Percentiles rank a stretch among this genome's conserved stretches.
Conservation (phyloP, 2,113 vertebrate genomes). For the Cromileptes altivelis region DNA sequence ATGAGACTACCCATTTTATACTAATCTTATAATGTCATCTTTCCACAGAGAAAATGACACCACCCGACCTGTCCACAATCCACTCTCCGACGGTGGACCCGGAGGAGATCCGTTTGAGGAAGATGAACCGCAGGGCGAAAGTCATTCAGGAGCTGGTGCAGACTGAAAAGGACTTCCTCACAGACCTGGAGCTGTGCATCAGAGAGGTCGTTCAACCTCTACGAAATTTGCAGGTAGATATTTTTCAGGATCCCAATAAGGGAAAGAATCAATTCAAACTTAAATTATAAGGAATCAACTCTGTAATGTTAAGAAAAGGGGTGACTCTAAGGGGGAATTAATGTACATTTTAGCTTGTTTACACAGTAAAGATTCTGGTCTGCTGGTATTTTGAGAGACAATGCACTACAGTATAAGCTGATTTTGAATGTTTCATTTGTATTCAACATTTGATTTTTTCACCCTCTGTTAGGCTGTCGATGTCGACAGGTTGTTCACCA, state of each 20-base stretch:
- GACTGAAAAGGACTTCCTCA: slow-evolving; percentile 93
- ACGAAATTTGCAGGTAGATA: slow-evolving; percentile 88
- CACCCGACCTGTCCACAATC: slow-evolving; percentile 72
- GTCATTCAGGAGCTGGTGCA: slow-evolving; percentile 93
- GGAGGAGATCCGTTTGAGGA: slow-evolving; percentile 84
- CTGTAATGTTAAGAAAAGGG: neutral
- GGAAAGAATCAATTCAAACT: too few species aligned
- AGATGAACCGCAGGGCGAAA: slow-evolving; percentile 92
- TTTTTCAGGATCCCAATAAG: neutral
- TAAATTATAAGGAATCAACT: neutral
- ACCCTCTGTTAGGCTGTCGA: slow-evolving; percentile 88
- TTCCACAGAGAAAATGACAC: slow-evolving; percentile 92
- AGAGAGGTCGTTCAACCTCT: slow-evolving; percentile 92
- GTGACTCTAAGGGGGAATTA: too few species aligned
- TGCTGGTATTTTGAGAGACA: neutral
- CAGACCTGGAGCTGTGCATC: slow-evolving; percentile 91
- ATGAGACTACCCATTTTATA: neutral
- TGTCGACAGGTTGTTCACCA: slow-evolving; percentile 94
- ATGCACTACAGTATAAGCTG: too few species aligned
- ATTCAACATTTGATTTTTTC: neutral
- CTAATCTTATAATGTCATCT: neutral
- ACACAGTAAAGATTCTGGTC: neutral
- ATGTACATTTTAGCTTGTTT: neutral
- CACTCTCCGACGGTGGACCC: slow-evolving; percentile 79
- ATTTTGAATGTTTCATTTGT: neutral